Evolutionary conservation across 2,797 vertebrate species (phyloP).

Genomic region (Halcyon smyrnensis): DNA sequence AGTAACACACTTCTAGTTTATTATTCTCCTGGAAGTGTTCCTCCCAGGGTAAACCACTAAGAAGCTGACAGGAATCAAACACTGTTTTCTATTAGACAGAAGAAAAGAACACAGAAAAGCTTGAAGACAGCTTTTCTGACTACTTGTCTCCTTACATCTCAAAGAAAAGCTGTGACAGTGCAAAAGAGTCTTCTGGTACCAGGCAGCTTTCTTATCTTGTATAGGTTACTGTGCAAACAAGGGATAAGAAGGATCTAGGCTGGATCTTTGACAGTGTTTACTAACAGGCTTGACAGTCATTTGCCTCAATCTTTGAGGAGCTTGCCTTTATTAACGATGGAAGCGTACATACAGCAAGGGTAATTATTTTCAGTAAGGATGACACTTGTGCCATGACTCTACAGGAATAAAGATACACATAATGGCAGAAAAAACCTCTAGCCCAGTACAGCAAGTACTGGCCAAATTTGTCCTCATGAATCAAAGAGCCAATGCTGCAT

Average conservation of each 20-base stretch:
- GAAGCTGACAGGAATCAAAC: constrained; percentile 8
- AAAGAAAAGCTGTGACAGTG: not conserved
- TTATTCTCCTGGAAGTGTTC: constrained; percentile 35
- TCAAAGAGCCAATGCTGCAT: not conserved
- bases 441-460: not conserved
- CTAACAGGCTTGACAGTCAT: constrained; percentile 36
- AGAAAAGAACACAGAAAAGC: not conserved
- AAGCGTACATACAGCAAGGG: not conserved
- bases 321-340: not conserved
- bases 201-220: not conserved
- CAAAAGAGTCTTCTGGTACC: not conserved
- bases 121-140: constrained; percentile 19
- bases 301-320: constrained; percentile 25
- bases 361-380: not conserved
- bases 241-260: constrained; percentile 10
- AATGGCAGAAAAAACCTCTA: not conserved
- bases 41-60: not conserved
- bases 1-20: not conserved
- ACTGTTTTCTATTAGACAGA: not conserved
- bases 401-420: not conserved
- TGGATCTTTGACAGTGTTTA: constrained; percentile 47
- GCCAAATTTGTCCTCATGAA: not conserved
- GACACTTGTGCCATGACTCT: not conserved
- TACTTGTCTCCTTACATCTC: not conserved
- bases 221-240: not conserved